Evolutionary conservation across 1,140 invertebrate genomes (phyloP), one percentile per base, ranked within the genome.

Genomic region (Drosophila equinoxialis): DNA sequence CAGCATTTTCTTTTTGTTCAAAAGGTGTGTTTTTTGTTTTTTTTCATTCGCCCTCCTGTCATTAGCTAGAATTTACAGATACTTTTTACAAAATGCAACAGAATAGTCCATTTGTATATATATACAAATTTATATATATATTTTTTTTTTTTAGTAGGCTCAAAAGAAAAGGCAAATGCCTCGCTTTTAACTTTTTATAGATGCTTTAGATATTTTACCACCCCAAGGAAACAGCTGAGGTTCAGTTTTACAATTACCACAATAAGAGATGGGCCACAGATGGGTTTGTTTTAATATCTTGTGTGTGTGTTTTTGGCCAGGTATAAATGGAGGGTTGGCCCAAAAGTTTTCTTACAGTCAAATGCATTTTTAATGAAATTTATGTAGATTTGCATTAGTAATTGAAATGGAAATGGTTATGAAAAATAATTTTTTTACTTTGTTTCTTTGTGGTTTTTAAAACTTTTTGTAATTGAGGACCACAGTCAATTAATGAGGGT

Each of bases 331-430:
- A 67, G 72, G 77, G 77, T 84, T 73, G 68, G 54, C 35, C 45
- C 71, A 79, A 69, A 51, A 54, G 69, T 78, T 48, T 59, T 42
- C 14, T n/a, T 37, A 37, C 42, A 26, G 41, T 35, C 55, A 87
- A 83, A 89, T 89, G 70, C 68, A 89, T 89, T 83, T 83, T 83
- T 89, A 89, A 87, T 87, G 76, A 84, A 89, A 87, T 87, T 89
- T 89, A 89, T 87, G 77, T 68, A 20, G 48, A 59, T 68, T 73
- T 54, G 69, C 79, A 82, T 87, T 82, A 74, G 83, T 74, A 65
- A 77, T 79, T 73, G 35, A 58, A 79, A 67, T 14, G 60, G 45
- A 20, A 69, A 65, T 62, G 68, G 17, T 20, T 20, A 51, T 23
- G 45, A 23, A 51, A 20, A 51, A 51, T 20, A 17, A 51, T 51